Percentiles rank a stretch among this genome's conserved stretches.
phyloP scores from a whole-genome alignment of 2,888 invertebrate species.

The Sclerodermus sp. region DNA sequence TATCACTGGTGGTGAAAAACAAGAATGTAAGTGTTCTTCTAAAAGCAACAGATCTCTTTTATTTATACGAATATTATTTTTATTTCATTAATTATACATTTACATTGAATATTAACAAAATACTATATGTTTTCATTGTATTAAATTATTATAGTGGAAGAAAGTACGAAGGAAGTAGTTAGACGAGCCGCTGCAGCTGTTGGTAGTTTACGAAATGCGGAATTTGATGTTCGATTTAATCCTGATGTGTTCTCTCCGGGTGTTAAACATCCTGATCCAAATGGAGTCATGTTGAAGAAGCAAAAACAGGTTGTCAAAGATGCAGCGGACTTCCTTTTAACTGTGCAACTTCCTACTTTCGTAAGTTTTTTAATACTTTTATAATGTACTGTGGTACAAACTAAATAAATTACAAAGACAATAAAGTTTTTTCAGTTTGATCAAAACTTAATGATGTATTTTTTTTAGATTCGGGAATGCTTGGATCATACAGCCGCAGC shows the following conservation, averaged over 20 bases:
- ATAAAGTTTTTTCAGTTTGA: too few relatives aligned
- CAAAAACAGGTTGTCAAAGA: conserved; percentile 92
- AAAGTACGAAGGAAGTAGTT: conserved; percentile 85
- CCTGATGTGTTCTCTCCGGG: conserved; percentile 97
- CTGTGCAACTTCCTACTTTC: conserved; percentile 92
- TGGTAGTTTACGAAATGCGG: conserved; percentile 91
- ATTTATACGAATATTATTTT: conserved; percentile 32
- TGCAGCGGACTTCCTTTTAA: conserved; percentile 91
- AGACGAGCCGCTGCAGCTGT: conserved; percentile 88
- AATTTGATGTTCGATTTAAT: conserved; percentile 97
- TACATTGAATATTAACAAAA: too few relatives aligned
- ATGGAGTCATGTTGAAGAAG: conserved; percentile 71
- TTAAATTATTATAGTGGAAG: conserved; percentile 66
- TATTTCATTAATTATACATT: not conserved
- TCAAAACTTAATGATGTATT: not conserved
- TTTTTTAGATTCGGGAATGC: conserved; percentile 77
- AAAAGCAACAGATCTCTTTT: too few relatives aligned
- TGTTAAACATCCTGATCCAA: conserved; percentile 79
- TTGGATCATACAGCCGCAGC: conserved; percentile 90
- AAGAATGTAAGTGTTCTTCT: conserved; percentile 71
- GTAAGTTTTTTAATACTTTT: conserved; percentile 61
- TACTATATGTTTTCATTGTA: not conserved
- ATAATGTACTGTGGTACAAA: too few relatives aligned
- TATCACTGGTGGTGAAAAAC: conserved; percentile 74
- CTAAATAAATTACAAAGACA: too few relatives aligned